Evolutionary conservation across 2,113 vertebrate genomes (phyloP).

Genomic region (Engystomops pustulosus): DNA sequence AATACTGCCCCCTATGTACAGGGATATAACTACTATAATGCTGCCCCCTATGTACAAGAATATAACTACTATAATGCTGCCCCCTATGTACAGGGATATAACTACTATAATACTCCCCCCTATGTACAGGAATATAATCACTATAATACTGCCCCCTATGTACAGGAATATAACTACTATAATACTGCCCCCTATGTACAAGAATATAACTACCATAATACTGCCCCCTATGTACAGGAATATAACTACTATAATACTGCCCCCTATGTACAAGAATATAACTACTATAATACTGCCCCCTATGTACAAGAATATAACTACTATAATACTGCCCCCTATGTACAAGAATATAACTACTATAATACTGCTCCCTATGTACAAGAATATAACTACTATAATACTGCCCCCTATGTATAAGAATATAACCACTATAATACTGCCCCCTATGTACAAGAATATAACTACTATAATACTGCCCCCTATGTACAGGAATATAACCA

Average conservation of each 20-base stretch:
- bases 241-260: too few species aligned
- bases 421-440: background rate
- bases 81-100: constrained; percentile 4
- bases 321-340: background rate
- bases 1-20: background rate
- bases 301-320: constrained; percentile 7
- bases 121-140: constrained; percentile 5
- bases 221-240: too few species aligned
- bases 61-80: too few species aligned
- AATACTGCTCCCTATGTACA: background rate
- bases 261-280: background rate
- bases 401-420: too few species aligned
- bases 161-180: background rate
- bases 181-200: too few species aligned
- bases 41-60: background rate
- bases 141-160: background rate
- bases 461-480: constrained; percentile 2
- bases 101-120: constrained; percentile 7
- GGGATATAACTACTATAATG: constrained; percentile 8
- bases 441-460: background rate
- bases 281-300: background rate
- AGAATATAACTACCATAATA: too few species aligned
- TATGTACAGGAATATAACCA: constrained; percentile 2
- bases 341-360: constrained; percentile 26
- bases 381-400: too few species aligned